A percentile compares a stretch with the other conserved stretches of the same genome.
phyloP scores from a whole-genome alignment of 1,140 invertebrate species.

The Mycetomoellerius zeteki region DNA sequence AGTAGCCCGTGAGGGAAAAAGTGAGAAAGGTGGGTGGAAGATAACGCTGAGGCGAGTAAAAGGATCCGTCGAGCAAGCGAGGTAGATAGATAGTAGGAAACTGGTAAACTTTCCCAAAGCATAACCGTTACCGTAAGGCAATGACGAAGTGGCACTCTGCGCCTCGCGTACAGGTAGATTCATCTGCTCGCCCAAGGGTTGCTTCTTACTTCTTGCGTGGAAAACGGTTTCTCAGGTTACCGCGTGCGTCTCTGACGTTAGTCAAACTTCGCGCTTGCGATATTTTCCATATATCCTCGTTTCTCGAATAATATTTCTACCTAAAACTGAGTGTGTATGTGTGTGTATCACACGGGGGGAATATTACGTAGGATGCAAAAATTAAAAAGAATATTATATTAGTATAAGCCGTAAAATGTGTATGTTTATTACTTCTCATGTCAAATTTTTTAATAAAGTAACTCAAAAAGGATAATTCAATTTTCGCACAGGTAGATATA shows the following conservation, averaged over 20 bases:
- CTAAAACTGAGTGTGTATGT: background rate
- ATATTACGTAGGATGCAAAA: background rate
- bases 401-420: background rate
- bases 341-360: background rate
- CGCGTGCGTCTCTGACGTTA: constrained; percentile 45
- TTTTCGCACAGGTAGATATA: background rate
- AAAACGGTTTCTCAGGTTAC: constrained; percentile 45
- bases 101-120: constrained; percentile 77
- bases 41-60: constrained; percentile 37
- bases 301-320: background rate
- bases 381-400: background rate
- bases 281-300: constrained; percentile 18
- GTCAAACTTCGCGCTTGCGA: constrained; percentile 31
- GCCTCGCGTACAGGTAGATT: constrained; percentile 76
- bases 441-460: background rate
- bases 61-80: constrained; percentile 24
- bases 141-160: constrained; percentile 81
- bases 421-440: constrained; percentile 5
- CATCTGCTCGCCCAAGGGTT: constrained; percentile 65
- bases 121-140: constrained; percentile 81
- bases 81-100: constrained; percentile 66
- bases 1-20: constrained; percentile 54
- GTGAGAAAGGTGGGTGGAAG: constrained; percentile 52
- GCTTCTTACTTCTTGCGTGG: constrained; percentile 49
- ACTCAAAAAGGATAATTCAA: background rate